These are phyloP conservation scores for Beaufortia kweichowensis DNA, from an alignment of 2,113 vertebrate genomes.

Conservation along the genomic window DNA sequence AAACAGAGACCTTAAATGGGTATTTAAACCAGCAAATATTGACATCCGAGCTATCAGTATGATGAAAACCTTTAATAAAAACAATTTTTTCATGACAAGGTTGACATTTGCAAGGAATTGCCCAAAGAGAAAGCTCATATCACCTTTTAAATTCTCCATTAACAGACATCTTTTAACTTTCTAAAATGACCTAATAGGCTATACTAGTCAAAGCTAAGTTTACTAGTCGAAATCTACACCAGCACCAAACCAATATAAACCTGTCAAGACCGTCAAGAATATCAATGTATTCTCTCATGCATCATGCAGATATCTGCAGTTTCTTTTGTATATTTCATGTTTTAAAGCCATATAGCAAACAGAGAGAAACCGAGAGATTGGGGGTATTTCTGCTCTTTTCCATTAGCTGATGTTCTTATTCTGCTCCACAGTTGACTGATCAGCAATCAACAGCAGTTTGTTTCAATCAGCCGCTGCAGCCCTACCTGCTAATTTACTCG, in stretches of 20 bases:
- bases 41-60: too few species aligned
- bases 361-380: conserved; percentile 25
- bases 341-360: conserved; percentile 19
- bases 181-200: too few species aligned
- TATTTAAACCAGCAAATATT: too few species aligned
- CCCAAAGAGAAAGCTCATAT: too few species aligned
- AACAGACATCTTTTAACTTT: too few species aligned
- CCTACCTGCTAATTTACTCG: conserved; percentile 80
- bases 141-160: too few species aligned
- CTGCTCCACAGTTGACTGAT: conserved; percentile 92
- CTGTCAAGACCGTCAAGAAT: background rate
- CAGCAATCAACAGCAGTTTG: conserved; percentile 91
- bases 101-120: too few species aligned
- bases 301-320: conserved; percentile 28
- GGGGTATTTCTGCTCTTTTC: conserved; percentile 66
- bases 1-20: too few species aligned
- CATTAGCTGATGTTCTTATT: conserved; percentile 88
- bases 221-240: background rate
- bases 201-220: too few species aligned
- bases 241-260: conserved; percentile 3
- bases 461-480: conserved; percentile 83
- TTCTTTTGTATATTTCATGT: conserved; percentile 12
- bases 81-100: too few species aligned
- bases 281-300: conserved; percentile 9
- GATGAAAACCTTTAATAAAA: too few species aligned